A percentile compares a stretch with the other conserved stretches of the same genome.
Conservation (phyloP, 2,113 vertebrate genomes). For the Chrysemys picta region DNA sequence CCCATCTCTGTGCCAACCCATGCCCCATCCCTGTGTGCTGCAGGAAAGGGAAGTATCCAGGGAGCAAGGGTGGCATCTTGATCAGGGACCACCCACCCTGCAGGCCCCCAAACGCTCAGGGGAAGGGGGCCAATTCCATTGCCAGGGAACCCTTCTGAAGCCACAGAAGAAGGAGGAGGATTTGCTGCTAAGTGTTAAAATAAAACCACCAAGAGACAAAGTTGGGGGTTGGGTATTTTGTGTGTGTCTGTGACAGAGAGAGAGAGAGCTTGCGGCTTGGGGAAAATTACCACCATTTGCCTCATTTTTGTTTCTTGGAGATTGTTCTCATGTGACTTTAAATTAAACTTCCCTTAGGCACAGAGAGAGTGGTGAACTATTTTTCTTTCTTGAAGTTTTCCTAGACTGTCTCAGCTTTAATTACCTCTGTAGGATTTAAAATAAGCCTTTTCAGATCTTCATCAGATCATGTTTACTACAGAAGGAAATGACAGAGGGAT, state of each 20-base stretch:
- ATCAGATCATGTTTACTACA: conserved; percentile 9
- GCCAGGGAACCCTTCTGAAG: neutral
- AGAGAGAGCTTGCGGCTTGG: neutral
- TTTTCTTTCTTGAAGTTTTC: neutral
- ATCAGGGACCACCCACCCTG: neutral
- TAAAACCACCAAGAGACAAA: neutral
- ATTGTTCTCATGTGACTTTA: conserved; percentile 62
- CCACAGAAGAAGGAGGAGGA: neutral
- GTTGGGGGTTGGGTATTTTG: conserved; percentile 14
- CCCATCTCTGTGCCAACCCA: neutral
- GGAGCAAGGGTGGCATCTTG: neutral
- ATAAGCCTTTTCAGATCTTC: conserved; percentile 29
- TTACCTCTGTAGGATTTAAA: conserved; percentile 58
- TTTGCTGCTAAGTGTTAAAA: neutral
- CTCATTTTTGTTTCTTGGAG: conserved; percentile 49
- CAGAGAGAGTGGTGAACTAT: neutral
- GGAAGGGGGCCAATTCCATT: neutral
- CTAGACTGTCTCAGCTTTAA: conserved; percentile 51
- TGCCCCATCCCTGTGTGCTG: neutral
- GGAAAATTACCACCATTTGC: conserved; percentile 45
- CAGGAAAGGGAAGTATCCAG: neutral
- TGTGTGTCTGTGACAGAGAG: neutral
- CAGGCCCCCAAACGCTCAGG: neutral
- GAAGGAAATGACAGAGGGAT: neutral
- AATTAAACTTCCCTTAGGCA: conserved; percentile 68